Evolutionary conservation across 2,888 invertebrate genomes (phyloP), one percentile per base, ranked within the genome.

Genomic region (Hypomecis punctinalis): DNA sequence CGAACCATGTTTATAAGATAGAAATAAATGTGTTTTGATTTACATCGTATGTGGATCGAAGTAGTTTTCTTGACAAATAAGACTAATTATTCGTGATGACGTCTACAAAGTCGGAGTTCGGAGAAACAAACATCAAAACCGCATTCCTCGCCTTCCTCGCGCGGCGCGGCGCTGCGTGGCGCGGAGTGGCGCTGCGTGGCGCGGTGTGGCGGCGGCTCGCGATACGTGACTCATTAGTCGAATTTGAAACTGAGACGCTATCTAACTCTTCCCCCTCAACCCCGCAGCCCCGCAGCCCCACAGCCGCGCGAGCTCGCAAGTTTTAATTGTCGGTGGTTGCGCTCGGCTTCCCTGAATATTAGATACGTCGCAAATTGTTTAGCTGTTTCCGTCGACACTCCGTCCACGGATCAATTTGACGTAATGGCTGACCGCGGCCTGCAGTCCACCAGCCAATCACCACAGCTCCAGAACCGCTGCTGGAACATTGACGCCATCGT

Each of bases 291-390:
- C 51, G 10, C n/a, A 36, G 33, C 10, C 35, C n/a, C 7, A 1
- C 45, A 23, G 23, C 33, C 55, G 9, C 13, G 9, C 13, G 36
- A 51, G 11, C 53, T 37, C 57, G 8, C 33, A 11, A 57, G 45
- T 57, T 57, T 52, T 52, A 57, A 63, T 63, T 57, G 63, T 53
- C 57, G 33, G 43, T 6, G 43, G 23, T 45, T 45, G 40, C 37
- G 48, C 47, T 40, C 37, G 39, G 55, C 55, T 37, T 40, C 57
- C 11, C 59, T 59, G 36, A 52, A 51, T 51, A 51, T 52, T 51
- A 45, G 6, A 52, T 59, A 42, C 36, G 51, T 45, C 49, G 45
- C 42, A 33, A 61, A 49, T 42, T 61, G 61, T 61, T 54, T 47
- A 61, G 54, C 48, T 61, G 54, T 13, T 53, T 61, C 51, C 23